Percentiles rank a stretch among this genome's conserved stretches.
Conservation (phyloP, 1,140 invertebrate genomes). For the Heliconius nattereri region DNA sequence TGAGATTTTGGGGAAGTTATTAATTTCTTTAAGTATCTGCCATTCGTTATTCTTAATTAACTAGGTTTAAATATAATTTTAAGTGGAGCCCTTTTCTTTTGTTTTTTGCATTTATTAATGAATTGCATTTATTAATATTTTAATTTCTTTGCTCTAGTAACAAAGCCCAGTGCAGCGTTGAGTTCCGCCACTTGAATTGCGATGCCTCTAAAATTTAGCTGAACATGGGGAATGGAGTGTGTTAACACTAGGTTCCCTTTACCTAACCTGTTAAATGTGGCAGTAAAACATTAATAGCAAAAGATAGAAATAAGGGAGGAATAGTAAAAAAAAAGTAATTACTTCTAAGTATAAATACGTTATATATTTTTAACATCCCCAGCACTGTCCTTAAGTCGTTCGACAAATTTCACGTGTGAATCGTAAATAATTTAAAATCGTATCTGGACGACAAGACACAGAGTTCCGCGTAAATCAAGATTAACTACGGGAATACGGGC, state of each 20-base stretch:
- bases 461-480: constrained; percentile 71
- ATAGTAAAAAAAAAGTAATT: too few relatives aligned
- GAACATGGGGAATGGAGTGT: too few relatives aligned
- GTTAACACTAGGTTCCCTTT: too few relatives aligned
- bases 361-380: neutral
- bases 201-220: too few relatives aligned
- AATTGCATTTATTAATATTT: too few relatives aligned
- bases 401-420: constrained; percentile 60
- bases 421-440: constrained; percentile 69
- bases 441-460: constrained; percentile 60
- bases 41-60: constrained; percentile 18
- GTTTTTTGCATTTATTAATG: neutral
- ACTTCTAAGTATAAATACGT: neutral
- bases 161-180: too few relatives aligned
- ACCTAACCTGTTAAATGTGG: too few relatives aligned
- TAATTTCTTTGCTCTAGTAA: too few relatives aligned
- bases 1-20: constrained; percentile 47
- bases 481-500: constrained; percentile 64
- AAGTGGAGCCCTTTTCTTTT: neutral
- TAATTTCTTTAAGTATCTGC: constrained; percentile 27
- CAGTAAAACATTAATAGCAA: too few relatives aligned
- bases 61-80: constrained; percentile 10
- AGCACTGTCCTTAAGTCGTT: constrained; percentile 28
- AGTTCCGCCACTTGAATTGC: too few relatives aligned
- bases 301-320: too few relatives aligned